These are phyloP conservation scores for Coendou prehensilis DNA, from an alignment of 2,797 vertebrate species.

Conservation along the genomic window DNA sequence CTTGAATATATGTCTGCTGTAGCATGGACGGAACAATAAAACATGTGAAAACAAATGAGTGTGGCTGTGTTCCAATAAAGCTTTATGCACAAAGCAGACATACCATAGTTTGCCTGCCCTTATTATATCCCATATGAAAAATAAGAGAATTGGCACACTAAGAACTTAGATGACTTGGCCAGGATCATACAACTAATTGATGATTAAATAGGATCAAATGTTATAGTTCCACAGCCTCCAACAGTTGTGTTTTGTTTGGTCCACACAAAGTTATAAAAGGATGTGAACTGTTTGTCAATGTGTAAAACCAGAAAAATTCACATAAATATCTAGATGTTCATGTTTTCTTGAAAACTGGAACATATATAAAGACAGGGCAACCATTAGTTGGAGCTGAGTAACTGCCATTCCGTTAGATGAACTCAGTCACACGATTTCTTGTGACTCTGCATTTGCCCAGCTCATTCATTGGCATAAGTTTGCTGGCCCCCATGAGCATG, in stretches of 20 bases:
- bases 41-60: slow-evolving; percentile 12
- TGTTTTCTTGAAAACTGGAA: slow-evolving; percentile 29
- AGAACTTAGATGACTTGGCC: not conserved
- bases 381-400: not conserved
- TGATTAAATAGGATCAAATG: not conserved
- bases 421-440: not conserved
- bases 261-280: not conserved
- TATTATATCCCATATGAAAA: not conserved
- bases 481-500: not conserved
- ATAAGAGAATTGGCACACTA: not conserved
- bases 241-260: not conserved
- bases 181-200: not conserved
- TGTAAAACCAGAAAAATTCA: not conserved
- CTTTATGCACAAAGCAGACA: not conserved
- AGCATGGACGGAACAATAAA: not conserved
- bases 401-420: not conserved
- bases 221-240: not conserved
- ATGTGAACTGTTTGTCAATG: not conserved
- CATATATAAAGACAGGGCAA: not conserved
- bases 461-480: not conserved
- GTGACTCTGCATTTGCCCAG: not conserved
- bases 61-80: not conserved
- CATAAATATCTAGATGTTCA: not conserved
- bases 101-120: not conserved
- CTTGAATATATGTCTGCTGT: not conserved